Conservation (phyloP, 1,140 invertebrate genomes). For the Drosophila sechellia region DNA sequence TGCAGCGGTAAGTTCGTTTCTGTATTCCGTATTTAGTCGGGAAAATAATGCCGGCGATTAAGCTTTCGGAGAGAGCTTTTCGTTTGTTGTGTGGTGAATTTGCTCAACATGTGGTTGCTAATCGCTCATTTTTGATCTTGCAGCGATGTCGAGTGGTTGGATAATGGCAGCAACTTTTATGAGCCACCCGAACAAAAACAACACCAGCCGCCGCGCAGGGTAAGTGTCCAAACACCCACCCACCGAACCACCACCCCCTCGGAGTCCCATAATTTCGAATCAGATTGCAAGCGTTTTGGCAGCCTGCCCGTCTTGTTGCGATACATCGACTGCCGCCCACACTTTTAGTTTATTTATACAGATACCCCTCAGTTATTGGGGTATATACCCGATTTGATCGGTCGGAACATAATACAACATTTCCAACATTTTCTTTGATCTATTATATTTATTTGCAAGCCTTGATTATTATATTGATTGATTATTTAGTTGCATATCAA, state of each 20-base stretch:
- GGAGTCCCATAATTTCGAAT: constrained; percentile 35
- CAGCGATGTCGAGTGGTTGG: constrained; percentile 74
- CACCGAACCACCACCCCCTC: background rate
- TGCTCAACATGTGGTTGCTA: constrained; percentile 71
- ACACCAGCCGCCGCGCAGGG: constrained; percentile 59
- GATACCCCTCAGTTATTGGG: constrained; percentile 16
- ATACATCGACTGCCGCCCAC: constrained; percentile 70
- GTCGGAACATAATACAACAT: too few species aligned
- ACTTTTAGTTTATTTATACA: constrained; percentile 66
- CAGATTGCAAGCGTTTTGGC: constrained; percentile 71
- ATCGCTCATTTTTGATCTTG: constrained; percentile 50
- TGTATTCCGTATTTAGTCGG: too few species aligned
- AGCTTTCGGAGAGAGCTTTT: constrained; percentile 28
- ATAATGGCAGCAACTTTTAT: constrained; percentile 73
- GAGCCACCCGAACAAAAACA: constrained; percentile 63
- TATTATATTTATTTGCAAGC: too few species aligned
- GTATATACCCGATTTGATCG: background rate
- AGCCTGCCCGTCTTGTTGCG: constrained; percentile 71
- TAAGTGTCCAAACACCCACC: constrained; percentile 49
- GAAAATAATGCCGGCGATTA: constrained; percentile 1
- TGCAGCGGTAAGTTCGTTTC: constrained; percentile 68
- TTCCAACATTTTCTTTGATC: too few species aligned
- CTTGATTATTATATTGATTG: too few species aligned
- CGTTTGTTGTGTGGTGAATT: constrained; percentile 79
- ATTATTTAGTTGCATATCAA: background rate